A percentile compares a stretch with the other conserved stretches of the same genome.
These are phyloP conservation scores for Agonum fuliginosum DNA, from an alignment of 2,888 invertebrate species.

Conservation along the genomic window DNA sequence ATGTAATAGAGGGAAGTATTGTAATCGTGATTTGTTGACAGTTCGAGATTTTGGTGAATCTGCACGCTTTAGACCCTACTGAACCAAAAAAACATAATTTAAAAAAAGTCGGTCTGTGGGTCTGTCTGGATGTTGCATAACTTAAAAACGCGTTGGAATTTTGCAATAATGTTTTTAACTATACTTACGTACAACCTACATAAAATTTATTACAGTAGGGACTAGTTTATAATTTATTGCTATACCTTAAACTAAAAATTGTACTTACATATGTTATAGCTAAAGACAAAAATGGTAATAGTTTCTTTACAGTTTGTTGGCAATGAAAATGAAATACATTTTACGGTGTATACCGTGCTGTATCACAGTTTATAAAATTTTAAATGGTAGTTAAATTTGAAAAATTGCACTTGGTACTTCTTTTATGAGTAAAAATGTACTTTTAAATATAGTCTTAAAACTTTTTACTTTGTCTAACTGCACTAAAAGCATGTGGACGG, in stretches of 20 bases:
- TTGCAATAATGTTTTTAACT: too few relatives aligned
- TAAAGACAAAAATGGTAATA: not conserved
- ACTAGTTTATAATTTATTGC: too few relatives aligned
- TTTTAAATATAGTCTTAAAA: slow-evolving; percentile 4
- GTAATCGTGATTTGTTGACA: too few relatives aligned
- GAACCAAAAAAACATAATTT: too few relatives aligned
- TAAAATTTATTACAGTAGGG: too few relatives aligned
- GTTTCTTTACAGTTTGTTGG: not conserved
- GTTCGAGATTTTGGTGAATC: too few relatives aligned
- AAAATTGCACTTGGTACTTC: not conserved
- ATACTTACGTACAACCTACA: too few relatives aligned
- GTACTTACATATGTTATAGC: not conserved
- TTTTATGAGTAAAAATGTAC: slow-evolving; percentile 12
- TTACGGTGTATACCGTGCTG: not conserved
- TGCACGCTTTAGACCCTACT: too few relatives aligned
- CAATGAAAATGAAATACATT: slow-evolving; percentile 7
- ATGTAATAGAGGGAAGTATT: too few relatives aligned
- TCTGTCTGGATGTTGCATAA: too few relatives aligned
- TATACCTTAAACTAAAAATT: not conserved
- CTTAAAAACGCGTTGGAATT: too few relatives aligned
- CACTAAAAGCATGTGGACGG: not conserved
- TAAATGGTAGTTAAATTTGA: slow-evolving; percentile 18
- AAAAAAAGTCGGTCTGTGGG: too few relatives aligned
- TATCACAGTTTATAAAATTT: slow-evolving; percentile 26
- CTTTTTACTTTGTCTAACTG: not conserved